These are phyloP conservation scores for Thamnophis elegans DNA, from an alignment of 2,797 vertebrate genomes.

Conservation along the genomic window DNA sequence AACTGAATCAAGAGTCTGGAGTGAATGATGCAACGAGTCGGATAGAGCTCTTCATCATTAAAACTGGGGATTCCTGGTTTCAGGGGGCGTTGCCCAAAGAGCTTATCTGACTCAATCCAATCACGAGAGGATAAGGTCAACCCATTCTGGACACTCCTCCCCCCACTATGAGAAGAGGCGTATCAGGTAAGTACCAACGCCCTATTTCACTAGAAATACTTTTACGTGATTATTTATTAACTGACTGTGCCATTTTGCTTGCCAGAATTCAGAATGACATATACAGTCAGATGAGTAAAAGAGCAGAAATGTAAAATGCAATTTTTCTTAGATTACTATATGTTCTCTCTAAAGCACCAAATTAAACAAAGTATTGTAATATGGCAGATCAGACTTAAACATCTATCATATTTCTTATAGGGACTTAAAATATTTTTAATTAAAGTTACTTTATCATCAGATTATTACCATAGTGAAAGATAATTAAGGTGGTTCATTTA, in stretches of 20 bases:
- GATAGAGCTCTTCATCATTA: no score
- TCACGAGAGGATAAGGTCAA: no score
- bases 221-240: not conserved
- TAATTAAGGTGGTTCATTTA: constrained; percentile 47
- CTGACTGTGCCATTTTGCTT: not conserved
- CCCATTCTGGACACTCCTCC: no score
- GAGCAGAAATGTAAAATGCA: not conserved
- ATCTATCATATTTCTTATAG: not conserved
- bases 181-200: no score
- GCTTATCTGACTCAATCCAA: no score
- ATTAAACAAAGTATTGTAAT: not conserved
- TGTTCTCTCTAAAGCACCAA: not conserved
- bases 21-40: no score
- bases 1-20: no score
- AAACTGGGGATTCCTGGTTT: no score
- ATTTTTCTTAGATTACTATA: not conserved
- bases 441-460: constrained; percentile 52
- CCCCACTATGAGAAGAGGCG: no score
- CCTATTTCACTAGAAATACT: not conserved
- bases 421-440: not conserved
- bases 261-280: not conserved
- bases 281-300: not conserved
- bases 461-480: constrained; percentile 54
- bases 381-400: not conserved
- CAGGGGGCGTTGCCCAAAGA: no score